Percentiles rank a stretch among this genome's conserved stretches.
Evolutionary conservation across 2,797 vertebrate genomes (phyloP).

Genomic region (Acipenser oxyrinchus): DNA sequence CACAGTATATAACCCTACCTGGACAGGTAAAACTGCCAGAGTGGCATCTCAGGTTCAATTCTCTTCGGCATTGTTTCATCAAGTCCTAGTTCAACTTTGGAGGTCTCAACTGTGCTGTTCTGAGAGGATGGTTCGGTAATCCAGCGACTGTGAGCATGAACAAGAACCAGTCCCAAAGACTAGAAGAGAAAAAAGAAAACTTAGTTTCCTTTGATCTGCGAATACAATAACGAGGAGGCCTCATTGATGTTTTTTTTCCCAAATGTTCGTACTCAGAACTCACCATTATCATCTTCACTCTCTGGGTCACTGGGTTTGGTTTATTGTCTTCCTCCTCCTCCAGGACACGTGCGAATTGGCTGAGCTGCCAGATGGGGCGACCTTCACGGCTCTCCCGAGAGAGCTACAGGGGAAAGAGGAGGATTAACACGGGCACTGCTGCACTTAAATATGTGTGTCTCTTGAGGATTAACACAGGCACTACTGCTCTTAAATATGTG

Average conservation of each 20-base stretch:
- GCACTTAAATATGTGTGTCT: too few species aligned
- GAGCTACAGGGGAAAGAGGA: constrained; percentile 54
- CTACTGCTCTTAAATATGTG: too few species aligned
- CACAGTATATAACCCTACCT: constrained; percentile 46
- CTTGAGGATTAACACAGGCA: too few species aligned
- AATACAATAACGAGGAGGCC: too few species aligned
- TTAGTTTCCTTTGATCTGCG: background rate
- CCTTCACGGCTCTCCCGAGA: constrained; percentile 89
- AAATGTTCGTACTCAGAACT: background rate
- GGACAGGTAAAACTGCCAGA: constrained; percentile 92
- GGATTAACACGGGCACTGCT: background rate
- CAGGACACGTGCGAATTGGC: constrained; percentile 86
- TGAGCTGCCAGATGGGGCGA: constrained; percentile 92
- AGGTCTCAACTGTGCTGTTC: constrained; percentile 59
- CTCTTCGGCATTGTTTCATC: constrained; percentile 74
- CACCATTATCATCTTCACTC: constrained; percentile 99
- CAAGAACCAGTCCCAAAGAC: constrained; percentile 93
- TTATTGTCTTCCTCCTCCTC: constrained; percentile 97
- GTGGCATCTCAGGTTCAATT: constrained; percentile 81
- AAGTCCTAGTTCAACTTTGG: constrained; percentile 58
- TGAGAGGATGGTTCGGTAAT: constrained; percentile 77
- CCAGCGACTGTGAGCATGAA: constrained; percentile 95
- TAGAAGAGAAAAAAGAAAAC: constrained; percentile 36
- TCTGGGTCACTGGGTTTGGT: constrained; percentile 92
- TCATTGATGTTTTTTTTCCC: too few species aligned